A percentile compares a stretch with the other conserved stretches of the same genome.
Evolutionary conservation across 2,888 invertebrate genomes (phyloP).

Genomic region (Noctua comes): DNA sequence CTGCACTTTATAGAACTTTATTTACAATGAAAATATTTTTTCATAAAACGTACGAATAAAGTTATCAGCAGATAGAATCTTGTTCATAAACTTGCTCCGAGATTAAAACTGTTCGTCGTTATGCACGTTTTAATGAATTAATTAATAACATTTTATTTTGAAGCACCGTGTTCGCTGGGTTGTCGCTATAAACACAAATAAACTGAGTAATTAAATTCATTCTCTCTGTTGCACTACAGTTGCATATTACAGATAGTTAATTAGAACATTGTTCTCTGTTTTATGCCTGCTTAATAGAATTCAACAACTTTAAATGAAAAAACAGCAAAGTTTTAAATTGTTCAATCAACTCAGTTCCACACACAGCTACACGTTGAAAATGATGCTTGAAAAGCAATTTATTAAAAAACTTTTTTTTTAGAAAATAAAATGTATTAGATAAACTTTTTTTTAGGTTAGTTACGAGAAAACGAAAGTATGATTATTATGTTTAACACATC

Average conservation of each 20-base stretch:
- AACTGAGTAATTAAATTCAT: slow-evolving; percentile 56
- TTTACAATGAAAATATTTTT: not conserved
- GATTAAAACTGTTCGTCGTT: slow-evolving; percentile 26
- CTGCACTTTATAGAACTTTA: not conserved
- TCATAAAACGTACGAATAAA: slow-evolving; percentile 14
- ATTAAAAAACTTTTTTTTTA: not conserved
- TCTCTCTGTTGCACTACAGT: slow-evolving; percentile 29
- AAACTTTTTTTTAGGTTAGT: slow-evolving; percentile 5
- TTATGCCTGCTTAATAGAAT: slow-evolving; percentile 5
- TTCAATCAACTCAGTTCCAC: not conserved
- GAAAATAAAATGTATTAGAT: not conserved
- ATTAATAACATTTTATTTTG: slow-evolving; percentile 36
- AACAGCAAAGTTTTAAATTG: not conserved
- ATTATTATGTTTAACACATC: slow-evolving; percentile 38
- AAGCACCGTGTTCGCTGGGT: slow-evolving; percentile 30
- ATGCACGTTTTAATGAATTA: slow-evolving; percentile 39
- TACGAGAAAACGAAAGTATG: slow-evolving; percentile 20
- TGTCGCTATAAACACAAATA: slow-evolving; percentile 49
- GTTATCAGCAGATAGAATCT: slow-evolving; percentile 26
- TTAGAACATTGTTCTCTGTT: slow-evolving; percentile 16
- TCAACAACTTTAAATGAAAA: not conserved
- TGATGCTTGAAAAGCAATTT: not conserved
- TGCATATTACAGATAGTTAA: slow-evolving; percentile 34
- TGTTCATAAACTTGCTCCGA: slow-evolving; percentile 24
- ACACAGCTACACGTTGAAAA: not conserved